phyloP scores from a whole-genome alignment of 2,113 vertebrate genomes.

The Turdus rufiventris region DNA sequence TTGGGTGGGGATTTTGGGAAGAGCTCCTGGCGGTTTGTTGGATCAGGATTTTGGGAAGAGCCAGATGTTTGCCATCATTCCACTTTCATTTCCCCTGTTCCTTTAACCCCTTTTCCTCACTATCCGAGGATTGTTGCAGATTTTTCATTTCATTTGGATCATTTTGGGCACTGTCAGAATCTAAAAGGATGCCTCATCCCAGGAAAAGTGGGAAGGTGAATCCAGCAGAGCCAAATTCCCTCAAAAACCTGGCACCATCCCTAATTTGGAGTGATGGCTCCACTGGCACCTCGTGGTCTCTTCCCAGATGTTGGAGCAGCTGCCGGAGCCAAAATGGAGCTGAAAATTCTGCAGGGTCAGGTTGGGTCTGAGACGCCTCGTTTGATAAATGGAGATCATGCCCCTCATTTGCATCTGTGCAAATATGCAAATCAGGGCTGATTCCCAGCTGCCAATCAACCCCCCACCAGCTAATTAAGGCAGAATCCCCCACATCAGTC shows the following conservation, averaged over 20 bases:
- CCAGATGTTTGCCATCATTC: background rate
- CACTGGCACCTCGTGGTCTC: background rate
- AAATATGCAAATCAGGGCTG: slow-evolving; percentile 52
- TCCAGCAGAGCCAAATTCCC: background rate
- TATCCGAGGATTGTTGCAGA: background rate
- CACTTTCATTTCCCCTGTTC: fast-evolving
- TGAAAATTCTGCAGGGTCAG: background rate
- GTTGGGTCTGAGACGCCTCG: background rate
- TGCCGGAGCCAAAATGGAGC: background rate
- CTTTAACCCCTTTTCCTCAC: background rate
- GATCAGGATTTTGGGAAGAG: background rate
- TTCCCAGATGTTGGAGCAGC: slow-evolving; percentile 21
- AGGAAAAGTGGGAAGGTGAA: background rate
- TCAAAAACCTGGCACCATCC: background rate
- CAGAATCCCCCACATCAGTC: fast-evolving
- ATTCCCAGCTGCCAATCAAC: background rate
- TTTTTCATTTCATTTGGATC: background rate
- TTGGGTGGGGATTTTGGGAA: background rate
- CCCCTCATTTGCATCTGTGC: slow-evolving; percentile 36
- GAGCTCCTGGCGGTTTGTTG: background rate
- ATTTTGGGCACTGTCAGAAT: fast-evolving
- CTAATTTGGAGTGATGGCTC: fast-evolving
- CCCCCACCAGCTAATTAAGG: background rate
- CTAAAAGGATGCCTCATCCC: background rate
- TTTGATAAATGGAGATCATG: background rate